phyloP scores from a whole-genome alignment of 2,113 vertebrate species.

The Okapia johnstoni region DNA sequence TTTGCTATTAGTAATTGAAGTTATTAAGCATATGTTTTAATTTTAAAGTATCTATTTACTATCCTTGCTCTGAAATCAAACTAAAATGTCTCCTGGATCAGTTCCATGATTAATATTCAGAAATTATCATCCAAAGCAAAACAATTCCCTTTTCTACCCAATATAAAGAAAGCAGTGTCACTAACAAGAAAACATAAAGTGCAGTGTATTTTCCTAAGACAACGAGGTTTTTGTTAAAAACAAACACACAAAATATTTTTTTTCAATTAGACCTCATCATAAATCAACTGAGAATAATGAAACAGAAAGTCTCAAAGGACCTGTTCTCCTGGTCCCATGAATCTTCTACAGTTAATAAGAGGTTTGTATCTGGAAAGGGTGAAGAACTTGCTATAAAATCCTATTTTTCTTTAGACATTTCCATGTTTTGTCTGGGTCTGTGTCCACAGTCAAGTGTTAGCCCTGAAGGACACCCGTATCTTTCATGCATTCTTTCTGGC shows the following conservation, averaged over 20 bases:
- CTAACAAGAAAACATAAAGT: slow-evolving; percentile 17
- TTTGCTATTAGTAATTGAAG: not conserved
- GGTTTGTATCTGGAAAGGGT: not conserved
- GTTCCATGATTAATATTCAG: slow-evolving; percentile 18
- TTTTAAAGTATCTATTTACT: slow-evolving; percentile 26
- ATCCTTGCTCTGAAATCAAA: slow-evolving; percentile 8
- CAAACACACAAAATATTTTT: not conserved
- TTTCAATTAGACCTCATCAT: not conserved
- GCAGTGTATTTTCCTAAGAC: slow-evolving; percentile 4
- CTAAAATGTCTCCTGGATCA: slow-evolving; percentile 1
- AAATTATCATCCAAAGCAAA: slow-evolving; percentile 25
- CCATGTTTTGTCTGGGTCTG: not conserved
- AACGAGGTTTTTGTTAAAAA: not conserved
- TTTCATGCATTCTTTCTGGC: not conserved
- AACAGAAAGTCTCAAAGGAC: not conserved
- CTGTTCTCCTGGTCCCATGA: not conserved
- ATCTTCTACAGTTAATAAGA: slow-evolving; percentile 20
- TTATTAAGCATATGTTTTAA: slow-evolving; percentile 30
- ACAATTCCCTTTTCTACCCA: slow-evolving; percentile 7
- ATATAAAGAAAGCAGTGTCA: slow-evolving; percentile 4
- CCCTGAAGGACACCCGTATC: not conserved
- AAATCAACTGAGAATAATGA: not conserved
- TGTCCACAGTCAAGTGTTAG: not conserved
- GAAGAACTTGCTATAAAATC: not conserved
- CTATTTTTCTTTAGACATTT: not conserved